These are phyloP conservation scores for Gymnopithys bicolor DNA, from an alignment of 2,797 vertebrate genomes.

Conservation along the genomic window DNA sequence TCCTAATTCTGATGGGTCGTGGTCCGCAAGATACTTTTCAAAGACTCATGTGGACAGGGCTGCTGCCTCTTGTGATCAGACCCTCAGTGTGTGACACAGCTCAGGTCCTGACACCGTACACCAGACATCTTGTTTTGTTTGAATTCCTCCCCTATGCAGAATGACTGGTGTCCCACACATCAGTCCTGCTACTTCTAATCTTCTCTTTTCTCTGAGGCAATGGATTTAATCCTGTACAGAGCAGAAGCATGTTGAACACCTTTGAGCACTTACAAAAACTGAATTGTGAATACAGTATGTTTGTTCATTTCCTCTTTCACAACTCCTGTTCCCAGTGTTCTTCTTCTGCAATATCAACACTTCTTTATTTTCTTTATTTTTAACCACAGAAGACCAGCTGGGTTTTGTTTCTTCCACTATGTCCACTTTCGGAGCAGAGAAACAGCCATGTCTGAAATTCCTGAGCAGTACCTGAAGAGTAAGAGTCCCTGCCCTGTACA, in stretches of 20 bases:
- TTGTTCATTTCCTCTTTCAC: constrained; percentile 4
- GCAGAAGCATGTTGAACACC: not conserved
- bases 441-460: not conserved
- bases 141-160: not conserved
- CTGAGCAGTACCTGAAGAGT: not conserved
- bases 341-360: not conserved
- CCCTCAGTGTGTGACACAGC: not conserved
- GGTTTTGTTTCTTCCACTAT: not conserved
- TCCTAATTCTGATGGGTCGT: not conserved
- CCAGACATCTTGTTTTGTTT: not conserved
- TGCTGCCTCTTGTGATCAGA: not conserved
- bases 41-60: not conserved
- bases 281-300: not conserved
- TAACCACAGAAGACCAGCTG: not conserved
- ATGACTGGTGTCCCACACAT: not conserved
- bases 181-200: not conserved
- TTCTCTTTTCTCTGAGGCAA: not conserved
- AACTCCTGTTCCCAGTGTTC: not conserved
- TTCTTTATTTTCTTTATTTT: constrained; percentile 21
- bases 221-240: not conserved
- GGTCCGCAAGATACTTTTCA: not conserved
- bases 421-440: not conserved
- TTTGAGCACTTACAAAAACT: not conserved
- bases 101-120: not conserved
- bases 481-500: not conserved